Evolutionary conservation across 2,113 vertebrate genomes (phyloP), one percentile per base, ranked within the genome.

Genomic region (Aleadryas rufinucha): DNA sequence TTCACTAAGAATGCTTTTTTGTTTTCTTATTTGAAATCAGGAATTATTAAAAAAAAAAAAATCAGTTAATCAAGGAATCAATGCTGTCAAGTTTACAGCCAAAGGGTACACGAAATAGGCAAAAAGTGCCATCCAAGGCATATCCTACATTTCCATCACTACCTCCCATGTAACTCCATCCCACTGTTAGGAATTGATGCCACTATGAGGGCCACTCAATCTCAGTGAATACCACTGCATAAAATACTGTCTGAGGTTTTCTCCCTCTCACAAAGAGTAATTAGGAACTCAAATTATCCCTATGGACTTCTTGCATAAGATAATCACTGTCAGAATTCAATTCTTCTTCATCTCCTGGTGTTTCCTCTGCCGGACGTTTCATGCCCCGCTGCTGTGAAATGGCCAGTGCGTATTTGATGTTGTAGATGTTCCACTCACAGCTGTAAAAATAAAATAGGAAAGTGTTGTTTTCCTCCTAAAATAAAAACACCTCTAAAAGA

Each of bases 341-440:
- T 10, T 60, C 33, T 2, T 76, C 96, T 54, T 97, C 95, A 10
- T 88, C 85, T 13, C 57, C 97, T 12, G 21, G 70, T 4, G 92
- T 74, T 8, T 96, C 97, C 6, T 97, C 97, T 7, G 98, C 97
- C 3, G 59, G 22, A 26, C 99, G 98, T 85, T 99, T 99, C 72
- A 98, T 1, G 3, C 99, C 99, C 35, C 97, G 98, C 97, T 99
- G 99, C 16, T 98, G 97, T 4, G 99, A 99, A 60, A 99, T 69
- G 10, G 99, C 99, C 81, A 96, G 63, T 0, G 98, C 97, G 0
- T 99, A 99, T 74, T 98, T 98, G 42, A 99, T 99, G 89, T 98
- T 99, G 84, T 99, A 99, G 84, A 98, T 98, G 95, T 99, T 99
- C 98, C 99, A 99, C 91, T 99, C 99, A 63, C 99, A 99, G 68